Conservation (phyloP, 2,113 vertebrate species). For the Ochotona princeps region DNA sequence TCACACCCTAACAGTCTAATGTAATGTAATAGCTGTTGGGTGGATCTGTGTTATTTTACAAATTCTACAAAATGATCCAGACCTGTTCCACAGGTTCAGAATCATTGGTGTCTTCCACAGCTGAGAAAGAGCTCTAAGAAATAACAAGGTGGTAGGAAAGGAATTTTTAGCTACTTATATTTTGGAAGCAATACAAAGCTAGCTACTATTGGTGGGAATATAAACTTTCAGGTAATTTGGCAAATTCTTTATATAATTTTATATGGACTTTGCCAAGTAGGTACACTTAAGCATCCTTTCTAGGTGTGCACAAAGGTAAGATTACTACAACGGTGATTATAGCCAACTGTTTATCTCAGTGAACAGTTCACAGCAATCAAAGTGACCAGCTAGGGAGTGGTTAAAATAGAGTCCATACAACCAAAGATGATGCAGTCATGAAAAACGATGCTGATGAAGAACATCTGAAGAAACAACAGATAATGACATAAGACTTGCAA, state of each 20-base stretch:
- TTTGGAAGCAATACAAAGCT: conserved; percentile 22
- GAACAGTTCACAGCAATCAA: conserved; percentile 50
- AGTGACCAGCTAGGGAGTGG: background rate
- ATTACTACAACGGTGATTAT: background rate
- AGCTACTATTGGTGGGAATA: background rate
- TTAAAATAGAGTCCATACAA: background rate
- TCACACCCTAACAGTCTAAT: background rate
- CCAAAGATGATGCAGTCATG: background rate
- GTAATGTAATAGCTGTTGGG: background rate
- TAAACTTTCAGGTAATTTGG: conserved; percentile 29
- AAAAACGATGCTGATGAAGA: background rate
- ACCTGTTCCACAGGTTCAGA: background rate
- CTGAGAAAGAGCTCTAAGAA: conserved; percentile 14
- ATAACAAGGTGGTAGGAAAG: background rate
- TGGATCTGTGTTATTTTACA: conserved; percentile 4
- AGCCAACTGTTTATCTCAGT: conserved; percentile 10
- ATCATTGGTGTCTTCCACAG: background rate
- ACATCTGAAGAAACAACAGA: background rate
- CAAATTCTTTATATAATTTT: conserved; percentile 53
- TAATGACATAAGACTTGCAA: background rate
- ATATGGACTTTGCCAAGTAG: background rate
- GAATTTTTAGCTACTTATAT: conserved; percentile 18
- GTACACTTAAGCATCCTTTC: conserved; percentile 17
- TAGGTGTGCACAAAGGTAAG: background rate
- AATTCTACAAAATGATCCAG: background rate